Base-by-base conservation (phyloP, 2,888 invertebrate species). In the Cybosia mesomella region DNA sequence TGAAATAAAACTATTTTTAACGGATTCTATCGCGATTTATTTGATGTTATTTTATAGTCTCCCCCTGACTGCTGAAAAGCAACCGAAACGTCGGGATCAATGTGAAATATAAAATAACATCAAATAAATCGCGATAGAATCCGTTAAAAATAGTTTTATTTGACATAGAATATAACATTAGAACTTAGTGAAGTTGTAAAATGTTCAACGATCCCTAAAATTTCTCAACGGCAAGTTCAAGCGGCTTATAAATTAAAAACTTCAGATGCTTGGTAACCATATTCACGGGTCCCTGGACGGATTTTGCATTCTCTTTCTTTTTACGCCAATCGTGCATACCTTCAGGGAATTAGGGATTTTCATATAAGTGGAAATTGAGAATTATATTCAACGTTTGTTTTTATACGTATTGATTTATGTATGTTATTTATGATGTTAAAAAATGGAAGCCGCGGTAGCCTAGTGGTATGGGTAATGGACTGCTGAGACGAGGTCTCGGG, bases 271-370 rank as follows among this genome's bases (percentile, higher is more conserved):
- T 80, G 68, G 68, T 66, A 57, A 75, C 73, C 58, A 28, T 54
- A 69, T 32, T 66, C 65, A 57, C 67, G 72, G 72, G 71, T 83
- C 82, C 83, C 85, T 68, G 21, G 67, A 68, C 78, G 78, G 75
- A 83, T 84, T 54, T 77, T 73, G 74, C 76, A 82, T 80, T 74
- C 64, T 70, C 74, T 75, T 87, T 84, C 82, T 83, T 83, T 83
- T 83, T 77, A 69, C 77, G 32, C 78, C 80, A 83, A 85, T 84
- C 79, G 79, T 77, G 80, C 77, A 85, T 83, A 81, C 80, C 83
- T 85, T 82, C 68, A 76, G 84, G 75, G 82, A 83, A 80, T 84
- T 77, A 77, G 84, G 85, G 85, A 85, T 74, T 85, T 77, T 71
- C 66, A 76, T 72, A 76, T 80, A 81, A 76, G 80, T 80, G 78